These are phyloP conservation scores for Hedya salicella DNA, from an alignment of 2,888 invertebrate species.

Conservation along the genomic window DNA sequence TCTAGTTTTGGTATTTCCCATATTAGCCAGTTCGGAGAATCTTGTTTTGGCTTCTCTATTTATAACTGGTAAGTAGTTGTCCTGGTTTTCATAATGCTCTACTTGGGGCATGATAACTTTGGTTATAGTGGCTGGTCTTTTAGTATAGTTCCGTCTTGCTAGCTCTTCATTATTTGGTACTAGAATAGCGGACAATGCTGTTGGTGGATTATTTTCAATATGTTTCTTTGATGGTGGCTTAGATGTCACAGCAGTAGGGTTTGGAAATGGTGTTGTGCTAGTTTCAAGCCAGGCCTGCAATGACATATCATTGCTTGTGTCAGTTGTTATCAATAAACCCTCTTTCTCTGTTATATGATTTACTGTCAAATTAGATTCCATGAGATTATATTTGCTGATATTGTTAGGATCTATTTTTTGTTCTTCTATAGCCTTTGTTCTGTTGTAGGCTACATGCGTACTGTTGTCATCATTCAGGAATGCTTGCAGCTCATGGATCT, in stretches of 20 bases:
- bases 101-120: slow-evolving; percentile 75
- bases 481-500: slow-evolving; percentile 77
- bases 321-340: slow-evolving; percentile 75
- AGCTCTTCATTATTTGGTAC: slow-evolving; percentile 83
- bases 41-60: slow-evolving; percentile 77
- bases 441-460: slow-evolving; percentile 75
- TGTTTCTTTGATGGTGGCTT: slow-evolving; percentile 68
- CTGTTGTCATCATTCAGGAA: slow-evolving; percentile 73
- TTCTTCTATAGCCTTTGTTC: slow-evolving; percentile 76
- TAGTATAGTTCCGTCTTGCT: slow-evolving; percentile 62
- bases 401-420: slow-evolving; percentile 71
- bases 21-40: slow-evolving; percentile 68
- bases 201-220: slow-evolving; percentile 66
- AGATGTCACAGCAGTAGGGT: slow-evolving; percentile 59
- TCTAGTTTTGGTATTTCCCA: slow-evolving; percentile 75
- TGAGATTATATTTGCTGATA: slow-evolving; percentile 74
- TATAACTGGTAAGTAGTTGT: slow-evolving; percentile 69
- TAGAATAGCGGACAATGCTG: slow-evolving; percentile 86
- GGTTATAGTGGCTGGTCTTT: slow-evolving; percentile 76
- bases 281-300: slow-evolving; percentile 75
- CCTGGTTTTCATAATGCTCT: slow-evolving; percentile 65
- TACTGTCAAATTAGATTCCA: slow-evolving; percentile 78
- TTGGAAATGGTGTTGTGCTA: slow-evolving; percentile 65
- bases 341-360: slow-evolving; percentile 78
- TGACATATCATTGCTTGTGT: slow-evolving; percentile 76